Evolutionary conservation across 2,888 invertebrate species (phyloP).

Genomic region (Thymelicus sylvestris): DNA sequence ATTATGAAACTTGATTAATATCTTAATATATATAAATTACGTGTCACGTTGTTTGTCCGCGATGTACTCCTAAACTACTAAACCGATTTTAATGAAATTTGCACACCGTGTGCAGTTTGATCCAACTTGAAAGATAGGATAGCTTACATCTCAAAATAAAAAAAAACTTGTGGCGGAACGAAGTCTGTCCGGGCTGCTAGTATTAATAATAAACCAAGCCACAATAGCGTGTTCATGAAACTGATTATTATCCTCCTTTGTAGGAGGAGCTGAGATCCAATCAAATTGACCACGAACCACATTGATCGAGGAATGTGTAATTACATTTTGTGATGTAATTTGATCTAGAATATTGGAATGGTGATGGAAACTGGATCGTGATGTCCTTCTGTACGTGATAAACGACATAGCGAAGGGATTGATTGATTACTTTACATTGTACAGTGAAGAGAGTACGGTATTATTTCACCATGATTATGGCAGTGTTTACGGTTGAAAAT

Average conservation of each 20-base stretch:
- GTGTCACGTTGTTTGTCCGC: too few species aligned
- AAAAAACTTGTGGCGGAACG: too few species aligned
- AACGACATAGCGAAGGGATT: background rate
- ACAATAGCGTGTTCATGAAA: background rate
- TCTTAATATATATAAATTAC: too few species aligned
- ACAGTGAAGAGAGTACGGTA: too few species aligned
- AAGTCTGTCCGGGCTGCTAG: too few species aligned
- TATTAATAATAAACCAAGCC: background rate
- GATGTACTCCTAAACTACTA: too few species aligned
- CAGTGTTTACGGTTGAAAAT: too few species aligned
- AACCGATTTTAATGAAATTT: too few species aligned
- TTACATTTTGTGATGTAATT: conserved; percentile 10
- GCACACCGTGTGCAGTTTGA: too few species aligned
- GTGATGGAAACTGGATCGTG: conserved; percentile 14
- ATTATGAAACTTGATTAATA: background rate
- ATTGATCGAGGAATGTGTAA: conserved; percentile 23
- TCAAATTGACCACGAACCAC: conserved; percentile 23
- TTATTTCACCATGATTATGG: too few species aligned
- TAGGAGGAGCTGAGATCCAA: background rate
- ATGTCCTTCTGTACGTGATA: background rate
- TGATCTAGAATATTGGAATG: background rate
- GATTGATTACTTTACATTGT: background rate
- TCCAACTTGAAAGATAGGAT: too few species aligned
- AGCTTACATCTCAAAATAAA: too few species aligned
- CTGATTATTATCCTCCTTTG: background rate